Base-by-base conservation (phyloP, 2,888 invertebrate species). In the Cotesia congregata region DNA sequence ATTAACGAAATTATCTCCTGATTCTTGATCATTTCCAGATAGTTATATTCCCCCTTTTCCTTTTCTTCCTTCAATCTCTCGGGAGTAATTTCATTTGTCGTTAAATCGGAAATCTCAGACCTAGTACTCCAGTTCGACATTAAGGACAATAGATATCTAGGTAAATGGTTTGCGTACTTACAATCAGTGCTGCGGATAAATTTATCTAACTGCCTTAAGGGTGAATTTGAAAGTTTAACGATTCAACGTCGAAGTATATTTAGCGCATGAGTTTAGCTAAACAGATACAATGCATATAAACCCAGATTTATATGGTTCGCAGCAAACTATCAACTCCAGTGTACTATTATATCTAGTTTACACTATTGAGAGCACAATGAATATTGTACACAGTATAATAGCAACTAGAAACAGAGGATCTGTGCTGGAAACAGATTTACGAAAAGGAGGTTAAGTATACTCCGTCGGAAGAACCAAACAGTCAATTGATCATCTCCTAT, bases 401-500 rank as follows among this genome's bases (percentile, higher is more conserved):
- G 61, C 40, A 67, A 39, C 65, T 70, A 77, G 64, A 68, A 64
- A 30, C 15, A 20, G 39, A 61, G 72, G 15, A 64, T 50, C 39
- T 60, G 41, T 62, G 50, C 68, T 70, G 61, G 50, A 72, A 50
- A 38, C 60, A 17, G 6, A 67, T 68, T 79, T 79, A 75, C 50
- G 1, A 12, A 50, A 50, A 50, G 50, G 75, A 72, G 80, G 80
- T 80, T 78, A 80, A 80, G 79, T 79, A 70, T n/a, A 71, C 20
- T 4, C 62, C 15, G 12, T 75, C 74, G 68, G 75, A 79, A 77
- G 75, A 60, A 79, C 72, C 67, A 77, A 74, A 79, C 75, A 78
- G 77, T 78, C 79, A 77, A 77, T 79, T 77, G 75, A 72, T 78
- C 75, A 60, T 61, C 41, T 61, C 17, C 7, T 71, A 68, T 71